Evolutionary conservation across 2,797 vertebrate species (phyloP).

Genomic region (Gymnoscopelus braueri): DNA sequence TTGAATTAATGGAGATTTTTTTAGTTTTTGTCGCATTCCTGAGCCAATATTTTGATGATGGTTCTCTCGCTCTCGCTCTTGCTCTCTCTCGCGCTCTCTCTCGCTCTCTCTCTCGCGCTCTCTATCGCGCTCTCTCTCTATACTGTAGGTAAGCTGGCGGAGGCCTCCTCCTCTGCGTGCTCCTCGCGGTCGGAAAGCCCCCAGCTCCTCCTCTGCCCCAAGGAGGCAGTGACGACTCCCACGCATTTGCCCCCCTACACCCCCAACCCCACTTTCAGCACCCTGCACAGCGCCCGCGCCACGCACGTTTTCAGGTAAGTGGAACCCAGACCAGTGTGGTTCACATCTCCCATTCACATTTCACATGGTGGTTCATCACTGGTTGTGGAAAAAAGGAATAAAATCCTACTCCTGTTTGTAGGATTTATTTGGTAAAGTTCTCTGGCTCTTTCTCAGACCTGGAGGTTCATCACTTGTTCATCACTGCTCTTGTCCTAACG

Average conservation of each 20-base stretch:
- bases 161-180: conserved; percentile 84
- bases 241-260: conserved; percentile 57
- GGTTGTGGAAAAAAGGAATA: not conserved
- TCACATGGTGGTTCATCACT: not conserved
- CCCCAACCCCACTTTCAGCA: conserved; percentile 34
- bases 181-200: conserved; percentile 86
- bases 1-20: no score
- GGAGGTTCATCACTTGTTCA: no score
- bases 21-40: no score
- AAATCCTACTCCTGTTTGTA: no score
- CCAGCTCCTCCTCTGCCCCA: conserved; percentile 76
- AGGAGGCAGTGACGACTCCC: conserved; percentile 69
- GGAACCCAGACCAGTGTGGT: not conserved
- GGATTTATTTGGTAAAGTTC: no score
- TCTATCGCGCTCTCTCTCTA: not conserved
- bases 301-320: conserved; percentile 60
- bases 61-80: no score
- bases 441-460: no score
- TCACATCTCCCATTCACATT: not conserved
- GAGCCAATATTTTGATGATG: no score
- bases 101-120: no score
- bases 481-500: no score
- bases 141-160: conserved; percentile 79
- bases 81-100: no score
- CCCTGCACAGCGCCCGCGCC: conserved; percentile 12